Evolutionary conservation across 1,140 invertebrate species (phyloP).

Genomic region (Anoplolepis gracilipes): DNA sequence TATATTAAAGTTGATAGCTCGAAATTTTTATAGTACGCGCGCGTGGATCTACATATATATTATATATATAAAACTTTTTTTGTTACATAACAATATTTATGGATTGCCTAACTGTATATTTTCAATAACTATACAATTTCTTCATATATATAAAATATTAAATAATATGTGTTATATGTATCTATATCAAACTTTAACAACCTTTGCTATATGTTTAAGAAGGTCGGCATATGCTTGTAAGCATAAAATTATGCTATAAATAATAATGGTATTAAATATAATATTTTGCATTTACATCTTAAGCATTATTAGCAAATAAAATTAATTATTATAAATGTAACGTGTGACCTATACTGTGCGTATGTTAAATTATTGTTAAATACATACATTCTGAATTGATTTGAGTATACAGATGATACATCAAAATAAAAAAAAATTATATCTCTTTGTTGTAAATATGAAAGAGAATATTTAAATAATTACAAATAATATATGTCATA

Average conservation of each 20-base stretch:
- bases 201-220: background rate
- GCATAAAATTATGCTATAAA: conserved; percentile 1
- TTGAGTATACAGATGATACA: background rate
- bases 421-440: conserved; percentile 35
- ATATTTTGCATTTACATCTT: conserved; percentile 1
- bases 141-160: background rate
- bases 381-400: conserved; percentile 3
- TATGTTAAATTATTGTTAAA: conserved; percentile 24
- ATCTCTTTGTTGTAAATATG: conserved; percentile 23
- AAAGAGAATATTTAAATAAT: conserved; percentile 3
- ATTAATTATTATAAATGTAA: conserved; percentile 13
- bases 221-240: background rate
- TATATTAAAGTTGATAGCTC: background rate
- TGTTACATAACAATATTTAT: background rate
- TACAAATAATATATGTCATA: background rate
- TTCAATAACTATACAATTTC: background rate
- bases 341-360: background rate
- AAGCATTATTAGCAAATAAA: background rate
- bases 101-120: background rate
- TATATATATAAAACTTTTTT: background rate
- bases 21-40: background rate
- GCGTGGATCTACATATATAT: background rate
- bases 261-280: background rate
- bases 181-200: background rate
- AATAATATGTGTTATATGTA: background rate